Conservation (phyloP, 2,797 vertebrate species). For the Mus spretus region DNA sequence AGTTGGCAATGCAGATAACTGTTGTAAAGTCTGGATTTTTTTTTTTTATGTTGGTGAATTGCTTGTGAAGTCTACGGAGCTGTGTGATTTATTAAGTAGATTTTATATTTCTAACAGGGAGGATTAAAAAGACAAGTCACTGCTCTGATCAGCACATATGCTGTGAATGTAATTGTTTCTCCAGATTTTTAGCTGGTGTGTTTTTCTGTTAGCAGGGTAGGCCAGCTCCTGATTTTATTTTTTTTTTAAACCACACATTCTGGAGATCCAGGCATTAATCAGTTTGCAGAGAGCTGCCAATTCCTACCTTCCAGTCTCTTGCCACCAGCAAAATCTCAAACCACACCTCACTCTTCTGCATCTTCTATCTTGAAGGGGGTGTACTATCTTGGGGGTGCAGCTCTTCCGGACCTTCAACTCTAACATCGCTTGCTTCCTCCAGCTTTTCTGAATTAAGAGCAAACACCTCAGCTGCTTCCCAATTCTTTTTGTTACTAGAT, state of each 20-base stretch:
- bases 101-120: conserved; percentile 65
- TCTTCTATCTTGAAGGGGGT: background rate
- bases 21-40: conserved; percentile 31
- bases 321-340: background rate
- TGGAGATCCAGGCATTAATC: conserved; percentile 17
- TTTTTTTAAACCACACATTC: conserved; percentile 30
- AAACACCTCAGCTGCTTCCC: background rate
- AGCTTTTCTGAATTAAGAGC: conserved; percentile 2
- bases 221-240: conserved; percentile 16
- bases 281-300: conserved; percentile 12
- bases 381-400: background rate
- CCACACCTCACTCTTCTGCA: background rate
- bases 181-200: conserved; percentile 6
- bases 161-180: background rate
- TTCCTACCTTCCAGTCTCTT: background rate
- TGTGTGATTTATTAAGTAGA: conserved; percentile 54
- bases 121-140: conserved; percentile 52
- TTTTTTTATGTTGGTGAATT: conserved; percentile 36
- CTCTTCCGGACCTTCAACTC: background rate
- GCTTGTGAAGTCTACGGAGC: conserved; percentile 50
- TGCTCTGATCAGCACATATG: conserved; percentile 61
- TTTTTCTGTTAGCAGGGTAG: conserved; percentile 40
- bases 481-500: conserved; percentile 42
- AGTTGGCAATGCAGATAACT: conserved; percentile 19
- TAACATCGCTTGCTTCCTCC: background rate